These are phyloP conservation scores for Pseudopipra pipra DNA, from an alignment of 2,113 vertebrate genomes.

Conservation along the genomic window DNA sequence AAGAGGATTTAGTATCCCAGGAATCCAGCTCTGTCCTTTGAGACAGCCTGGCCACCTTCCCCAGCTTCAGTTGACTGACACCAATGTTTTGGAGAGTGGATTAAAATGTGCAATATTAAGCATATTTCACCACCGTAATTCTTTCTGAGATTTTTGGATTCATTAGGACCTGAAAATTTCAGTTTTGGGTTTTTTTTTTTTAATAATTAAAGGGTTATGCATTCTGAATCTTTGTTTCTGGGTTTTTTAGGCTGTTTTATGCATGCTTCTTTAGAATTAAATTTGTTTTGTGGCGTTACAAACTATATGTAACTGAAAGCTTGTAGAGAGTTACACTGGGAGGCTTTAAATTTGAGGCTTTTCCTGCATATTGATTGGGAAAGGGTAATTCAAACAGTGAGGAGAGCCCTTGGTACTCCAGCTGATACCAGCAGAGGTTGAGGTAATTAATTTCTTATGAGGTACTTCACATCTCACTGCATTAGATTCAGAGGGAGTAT, in stretches of 20 bases:
- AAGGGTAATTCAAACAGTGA: neutral
- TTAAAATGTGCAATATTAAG: neutral
- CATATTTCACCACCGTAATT: neutral
- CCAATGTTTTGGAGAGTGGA: neutral
- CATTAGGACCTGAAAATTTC: neutral
- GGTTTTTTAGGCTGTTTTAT: neutral
- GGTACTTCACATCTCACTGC: neutral
- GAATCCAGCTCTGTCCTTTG: neutral
- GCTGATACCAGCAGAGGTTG: neutral
- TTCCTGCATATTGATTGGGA: neutral
- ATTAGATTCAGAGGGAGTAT: neutral
- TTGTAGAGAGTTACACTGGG: neutral
- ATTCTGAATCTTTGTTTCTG: neutral
- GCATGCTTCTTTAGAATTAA: neutral
- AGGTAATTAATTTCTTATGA: conserved; percentile 16
- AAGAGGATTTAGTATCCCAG: neutral
- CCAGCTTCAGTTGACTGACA: neutral
- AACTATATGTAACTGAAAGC: neutral
- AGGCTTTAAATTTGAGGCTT: neutral
- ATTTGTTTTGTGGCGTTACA: neutral
- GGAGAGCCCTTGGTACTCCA: neutral
- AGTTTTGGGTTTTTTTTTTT: too few species aligned
- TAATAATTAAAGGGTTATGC: neutral
- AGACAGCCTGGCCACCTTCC: neutral
- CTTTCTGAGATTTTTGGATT: neutral